Evolutionary conservation across 2,888 invertebrate species (phyloP), one percentile per base, ranked within the genome.

Genomic region (Lepidonotus clava): DNA sequence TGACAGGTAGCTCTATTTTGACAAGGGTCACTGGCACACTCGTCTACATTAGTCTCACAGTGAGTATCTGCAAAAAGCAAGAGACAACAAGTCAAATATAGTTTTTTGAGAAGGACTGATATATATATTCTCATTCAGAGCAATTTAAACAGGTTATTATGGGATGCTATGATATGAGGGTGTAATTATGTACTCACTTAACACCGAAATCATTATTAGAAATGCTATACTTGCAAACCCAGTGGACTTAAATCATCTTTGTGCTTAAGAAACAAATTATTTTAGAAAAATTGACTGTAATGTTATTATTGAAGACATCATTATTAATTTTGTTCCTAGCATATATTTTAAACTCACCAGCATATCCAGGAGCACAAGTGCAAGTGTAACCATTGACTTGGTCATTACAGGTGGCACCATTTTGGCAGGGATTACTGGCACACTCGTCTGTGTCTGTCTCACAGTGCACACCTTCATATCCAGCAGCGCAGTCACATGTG

Each of bases 351-450:
- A 18, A 46, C 8, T 46, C 18, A 34, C 71, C 80, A 1, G 21
- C 80, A 80, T 67, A 86, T 28, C 86, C 80, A 40, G 84, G 24
- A 0, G 40, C 34, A 84, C 90, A 89, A 24, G 40, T 21, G 85
- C 90, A 90, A 24, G 24, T 46, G 77, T 86, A 89, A 32, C 41
- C 41, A 32, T 85, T 71, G 46, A 85, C 46, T 8, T 85, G n/a
- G 24, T 85, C 98, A 67, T 88, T 85, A 93, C 98, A 98, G 67
- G 96, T 96, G 41, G 98, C 98, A 0, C 97, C 97, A 92, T 98
- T 98, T 93, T 97, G 98, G 93, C 98, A 98, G 41, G 98, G 98
- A 90, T 97, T 97, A n/a, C 98, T 98, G 5, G 97, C 97, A 92
- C 98, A 80, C 28, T 80, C 80, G 46, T 80, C 46, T 28, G 80